phyloP scores from a whole-genome alignment of 2,888 invertebrate genomes.

The Tipula confusa region DNA sequence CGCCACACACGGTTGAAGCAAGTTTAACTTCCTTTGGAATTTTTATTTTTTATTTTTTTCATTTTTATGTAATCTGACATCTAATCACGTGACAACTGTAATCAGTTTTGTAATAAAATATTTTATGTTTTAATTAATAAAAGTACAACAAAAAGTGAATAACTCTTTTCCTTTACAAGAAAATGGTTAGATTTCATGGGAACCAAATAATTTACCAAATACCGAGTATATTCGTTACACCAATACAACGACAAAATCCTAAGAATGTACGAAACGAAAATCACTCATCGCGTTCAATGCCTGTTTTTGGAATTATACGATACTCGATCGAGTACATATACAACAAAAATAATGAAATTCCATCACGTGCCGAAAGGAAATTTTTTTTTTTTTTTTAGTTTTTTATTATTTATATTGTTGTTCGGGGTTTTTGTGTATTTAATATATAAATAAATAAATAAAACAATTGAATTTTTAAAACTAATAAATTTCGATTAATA shows the following conservation, averaged over 20 bases:
- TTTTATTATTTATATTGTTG: neutral
- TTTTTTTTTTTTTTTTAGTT: too few species aligned
- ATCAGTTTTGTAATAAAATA: too few species aligned
- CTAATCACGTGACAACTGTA: neutral
- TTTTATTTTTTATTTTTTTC: neutral
- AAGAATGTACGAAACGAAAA: neutral
- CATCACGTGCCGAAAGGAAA: conserved; percentile 5
- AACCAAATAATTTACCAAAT: conserved; percentile 5
- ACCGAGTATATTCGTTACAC: too few species aligned
- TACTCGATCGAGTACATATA: neutral
- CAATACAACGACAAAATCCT: neutral
- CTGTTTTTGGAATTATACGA: neutral
- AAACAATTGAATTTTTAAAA: neutral
- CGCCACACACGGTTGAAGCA: neutral
- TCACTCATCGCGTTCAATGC: neutral
- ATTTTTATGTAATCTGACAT: neutral
- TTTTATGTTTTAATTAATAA: neutral
- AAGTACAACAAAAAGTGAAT: neutral
- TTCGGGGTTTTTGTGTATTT: neutral
- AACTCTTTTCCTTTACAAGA: neutral
- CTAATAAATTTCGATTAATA: neutral
- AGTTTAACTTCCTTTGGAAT: neutral
- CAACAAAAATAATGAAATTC: neutral
- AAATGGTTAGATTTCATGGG: neutral
- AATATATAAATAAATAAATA: neutral